Percentiles rank a stretch among this genome's conserved stretches.
phyloP scores from a whole-genome alignment of 2,888 invertebrate species.

The Liodrosophila aerea region DNA sequence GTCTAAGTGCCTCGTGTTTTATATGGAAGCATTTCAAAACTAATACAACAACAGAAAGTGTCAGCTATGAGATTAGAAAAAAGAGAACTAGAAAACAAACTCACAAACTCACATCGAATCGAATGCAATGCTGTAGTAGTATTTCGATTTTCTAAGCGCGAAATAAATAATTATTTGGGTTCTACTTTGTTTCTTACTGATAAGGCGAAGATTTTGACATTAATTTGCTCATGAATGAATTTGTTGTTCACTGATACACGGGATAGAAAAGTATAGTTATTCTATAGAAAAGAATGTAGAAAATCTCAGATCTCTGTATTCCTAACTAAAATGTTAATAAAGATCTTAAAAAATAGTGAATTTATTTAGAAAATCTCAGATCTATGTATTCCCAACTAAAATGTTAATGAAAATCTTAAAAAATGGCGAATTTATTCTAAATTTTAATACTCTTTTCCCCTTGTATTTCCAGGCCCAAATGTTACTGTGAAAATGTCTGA shows the following conservation, averaged over 20 bases:
- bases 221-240: constrained; percentile 43
- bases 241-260: too few species aligned
- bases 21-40: constrained; percentile 7
- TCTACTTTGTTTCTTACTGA: constrained; percentile 11
- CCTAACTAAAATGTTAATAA: neutral
- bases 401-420: neutral
- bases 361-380: too few species aligned
- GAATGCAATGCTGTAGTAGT: constrained; percentile 24
- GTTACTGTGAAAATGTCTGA: constrained; percentile 70
- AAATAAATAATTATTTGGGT: constrained; percentile 6
- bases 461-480: constrained; percentile 52
- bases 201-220: constrained; percentile 28
- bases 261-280: too few species aligned
- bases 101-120: neutral
- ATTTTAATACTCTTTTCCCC: neutral
- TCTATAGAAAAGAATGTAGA: too few species aligned
- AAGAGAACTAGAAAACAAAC: constrained; percentile 1
- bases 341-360: neutral
- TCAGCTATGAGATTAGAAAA: constrained; percentile 31
- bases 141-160: neutral
- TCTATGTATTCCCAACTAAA: too few species aligned
- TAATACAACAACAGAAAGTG: constrained; percentile 5
- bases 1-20: constrained; percentile 20
- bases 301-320: too few species aligned
- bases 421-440: neutral